Conservation (phyloP, 2,888 invertebrate genomes). For the Tholera decimalis region DNA sequence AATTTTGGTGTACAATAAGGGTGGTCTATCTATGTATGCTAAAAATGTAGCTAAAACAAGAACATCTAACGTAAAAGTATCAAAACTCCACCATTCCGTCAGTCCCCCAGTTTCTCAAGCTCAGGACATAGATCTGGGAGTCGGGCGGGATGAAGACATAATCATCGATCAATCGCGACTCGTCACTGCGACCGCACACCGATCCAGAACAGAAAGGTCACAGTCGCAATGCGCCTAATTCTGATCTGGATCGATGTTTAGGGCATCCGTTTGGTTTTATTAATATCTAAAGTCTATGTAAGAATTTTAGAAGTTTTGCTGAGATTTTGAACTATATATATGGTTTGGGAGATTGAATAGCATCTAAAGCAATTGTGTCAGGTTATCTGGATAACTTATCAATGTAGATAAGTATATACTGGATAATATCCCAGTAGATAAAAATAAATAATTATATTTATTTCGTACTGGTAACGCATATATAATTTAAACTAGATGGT, state of each 20-base stretch:
- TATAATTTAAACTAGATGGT: no score
- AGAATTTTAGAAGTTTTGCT: not conserved
- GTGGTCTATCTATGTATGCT: no score
- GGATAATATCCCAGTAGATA: no score
- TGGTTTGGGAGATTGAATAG: no score
- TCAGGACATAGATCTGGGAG: slow-evolving; percentile 66
- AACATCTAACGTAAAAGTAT: slow-evolving; percentile 41
- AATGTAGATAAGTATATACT: no score
- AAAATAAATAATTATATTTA: no score
- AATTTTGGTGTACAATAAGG: no score
- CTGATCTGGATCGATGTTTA: slow-evolving; percentile 37
- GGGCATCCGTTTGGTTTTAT: no score
- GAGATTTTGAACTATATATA: not conserved
- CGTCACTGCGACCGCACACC: slow-evolving; percentile 87
- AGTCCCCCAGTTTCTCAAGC: slow-evolving; percentile 38
- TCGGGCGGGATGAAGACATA: slow-evolving; percentile 81
- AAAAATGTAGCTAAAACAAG: not conserved
- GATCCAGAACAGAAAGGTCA: slow-evolving; percentile 71
- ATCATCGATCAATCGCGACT: slow-evolving; percentile 87
- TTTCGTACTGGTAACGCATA: no score
- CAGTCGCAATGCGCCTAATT: slow-evolving; percentile 60
- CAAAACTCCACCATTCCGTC: slow-evolving; percentile 35
- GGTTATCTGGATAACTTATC: no score
- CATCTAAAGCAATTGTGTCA: no score
- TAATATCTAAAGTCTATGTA: no score